Conservation (phyloP, 2,888 invertebrate species). For the Cerastoderma edule region DNA sequence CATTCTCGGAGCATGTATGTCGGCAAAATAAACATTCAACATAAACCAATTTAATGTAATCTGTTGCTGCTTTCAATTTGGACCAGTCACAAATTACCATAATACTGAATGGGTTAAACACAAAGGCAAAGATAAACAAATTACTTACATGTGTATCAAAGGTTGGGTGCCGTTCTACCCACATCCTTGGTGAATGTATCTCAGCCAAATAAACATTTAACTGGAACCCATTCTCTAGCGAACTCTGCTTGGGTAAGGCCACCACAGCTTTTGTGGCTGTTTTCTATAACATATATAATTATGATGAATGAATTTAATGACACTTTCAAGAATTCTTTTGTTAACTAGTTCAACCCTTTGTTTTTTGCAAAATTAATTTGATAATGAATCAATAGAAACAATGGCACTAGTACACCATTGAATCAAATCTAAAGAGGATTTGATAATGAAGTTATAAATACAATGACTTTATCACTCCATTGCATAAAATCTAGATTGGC, state of each 20-base stretch:
- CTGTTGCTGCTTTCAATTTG: no score
- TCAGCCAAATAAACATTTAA: slow-evolving; percentile 82
- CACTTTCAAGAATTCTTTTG: neutral
- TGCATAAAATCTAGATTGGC: no score
- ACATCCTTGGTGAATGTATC: slow-evolving; percentile 84
- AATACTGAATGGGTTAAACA: no score
- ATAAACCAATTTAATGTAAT: no score
- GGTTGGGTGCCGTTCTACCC: slow-evolving; percentile 81
- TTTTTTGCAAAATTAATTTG: no score
- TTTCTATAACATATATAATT: slow-evolving; percentile 59
- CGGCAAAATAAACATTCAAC: slow-evolving; percentile 82
- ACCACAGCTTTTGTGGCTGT: slow-evolving; percentile 83
- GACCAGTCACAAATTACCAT: no score
- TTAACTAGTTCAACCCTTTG: no score
- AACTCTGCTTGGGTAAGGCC: slow-evolving; percentile 70
- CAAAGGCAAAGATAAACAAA: neutral
- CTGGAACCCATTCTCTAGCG: slow-evolving; percentile 81
- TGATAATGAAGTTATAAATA: no score
- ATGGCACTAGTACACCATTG: no score
- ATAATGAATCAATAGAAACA: no score
- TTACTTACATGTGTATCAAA: slow-evolving; percentile 67
- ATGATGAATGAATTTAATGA: neutral
- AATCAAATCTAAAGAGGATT: no score
- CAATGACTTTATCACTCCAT: no score
- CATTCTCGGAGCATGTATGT: slow-evolving; percentile 84